These are phyloP conservation scores for Drosophila trapezifrons DNA, from an alignment of 1,140 invertebrate genomes.

Conservation along the genomic window DNA sequence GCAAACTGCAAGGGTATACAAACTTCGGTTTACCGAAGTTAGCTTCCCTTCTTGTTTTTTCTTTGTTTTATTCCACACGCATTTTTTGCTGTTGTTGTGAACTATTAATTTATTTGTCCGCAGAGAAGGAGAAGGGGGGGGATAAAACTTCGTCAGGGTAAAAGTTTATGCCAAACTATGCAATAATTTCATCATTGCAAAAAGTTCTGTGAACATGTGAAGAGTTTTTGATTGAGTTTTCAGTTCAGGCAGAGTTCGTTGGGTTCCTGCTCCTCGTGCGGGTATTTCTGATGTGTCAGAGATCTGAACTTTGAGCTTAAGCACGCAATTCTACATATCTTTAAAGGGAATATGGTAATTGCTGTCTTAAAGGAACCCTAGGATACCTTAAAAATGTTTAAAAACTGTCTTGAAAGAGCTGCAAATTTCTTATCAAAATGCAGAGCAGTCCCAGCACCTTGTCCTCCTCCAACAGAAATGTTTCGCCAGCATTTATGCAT, in stretches of 20 bases:
- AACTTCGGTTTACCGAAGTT: no score
- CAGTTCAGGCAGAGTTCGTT: slow-evolving; percentile 38
- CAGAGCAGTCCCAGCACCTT: background rate
- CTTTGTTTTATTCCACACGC: slow-evolving; percentile 10
- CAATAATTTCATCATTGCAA: slow-evolving; percentile 70
- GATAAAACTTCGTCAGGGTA: slow-evolving; percentile 5
- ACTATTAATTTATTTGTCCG: slow-evolving; percentile 39
- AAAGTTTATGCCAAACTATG: slow-evolving; percentile 51
- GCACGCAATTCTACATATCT: background rate
- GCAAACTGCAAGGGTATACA: no score
- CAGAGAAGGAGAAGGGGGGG: background rate
- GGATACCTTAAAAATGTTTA: no score
- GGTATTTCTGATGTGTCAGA: slow-evolving; percentile 12
- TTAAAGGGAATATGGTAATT: no score
- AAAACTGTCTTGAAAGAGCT: background rate
- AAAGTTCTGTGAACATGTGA: slow-evolving; percentile 62
- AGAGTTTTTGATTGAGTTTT: slow-evolving; percentile 78
- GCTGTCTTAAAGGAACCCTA: background rate
- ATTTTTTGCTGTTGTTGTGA: slow-evolving; percentile 4
- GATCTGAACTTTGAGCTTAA: slow-evolving; percentile 18
- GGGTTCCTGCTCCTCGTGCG: slow-evolving; percentile 1
- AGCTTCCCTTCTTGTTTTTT: no score
- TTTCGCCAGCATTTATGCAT: slow-evolving; percentile 34
- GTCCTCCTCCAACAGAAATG: slow-evolving; percentile 1
- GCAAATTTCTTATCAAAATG: background rate